Percentiles rank a stretch among this genome's conserved stretches.
Conservation (phyloP, 2,113 vertebrate genomes). For the Brienomyrus brachyistius region DNA sequence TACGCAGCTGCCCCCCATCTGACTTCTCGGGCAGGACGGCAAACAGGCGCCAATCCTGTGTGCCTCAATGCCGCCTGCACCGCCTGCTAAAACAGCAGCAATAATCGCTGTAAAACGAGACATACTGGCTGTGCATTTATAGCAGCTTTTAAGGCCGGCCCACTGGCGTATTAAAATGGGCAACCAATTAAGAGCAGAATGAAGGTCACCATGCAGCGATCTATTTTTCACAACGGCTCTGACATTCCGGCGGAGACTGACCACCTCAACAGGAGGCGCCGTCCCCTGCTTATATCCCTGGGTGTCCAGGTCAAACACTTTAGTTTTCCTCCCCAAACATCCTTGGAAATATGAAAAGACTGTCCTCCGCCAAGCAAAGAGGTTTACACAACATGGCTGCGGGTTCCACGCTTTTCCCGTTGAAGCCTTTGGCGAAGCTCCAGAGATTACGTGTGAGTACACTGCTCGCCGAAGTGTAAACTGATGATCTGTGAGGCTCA, state of each 20-base stretch:
- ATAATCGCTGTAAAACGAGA: not conserved
- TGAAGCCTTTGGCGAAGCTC: not conserved
- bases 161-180: not conserved
- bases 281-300: not conserved
- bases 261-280: not conserved
- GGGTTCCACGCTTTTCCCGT: not conserved
- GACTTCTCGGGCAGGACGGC: not conserved
- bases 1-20: conserved; percentile 2
- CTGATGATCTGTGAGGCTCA: not conserved
- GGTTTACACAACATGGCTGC: not conserved
- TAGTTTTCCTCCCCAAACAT: not conserved
- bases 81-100: conserved; percentile 14
- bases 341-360: not conserved
- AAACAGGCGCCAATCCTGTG: conserved; percentile 13
- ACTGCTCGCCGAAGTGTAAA: not conserved
- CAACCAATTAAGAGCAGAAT: not conserved
- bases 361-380: not conserved
- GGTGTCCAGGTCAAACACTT: not conserved
- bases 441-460: not conserved
- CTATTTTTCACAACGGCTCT: not conserved
- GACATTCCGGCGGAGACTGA: not conserved
- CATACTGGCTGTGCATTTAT: not conserved
- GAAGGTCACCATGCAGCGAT: not conserved
- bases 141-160: not conserved
- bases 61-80: not conserved